Conservation (phyloP, 2,888 invertebrate species). For the Coleophora flavipennella region DNA sequence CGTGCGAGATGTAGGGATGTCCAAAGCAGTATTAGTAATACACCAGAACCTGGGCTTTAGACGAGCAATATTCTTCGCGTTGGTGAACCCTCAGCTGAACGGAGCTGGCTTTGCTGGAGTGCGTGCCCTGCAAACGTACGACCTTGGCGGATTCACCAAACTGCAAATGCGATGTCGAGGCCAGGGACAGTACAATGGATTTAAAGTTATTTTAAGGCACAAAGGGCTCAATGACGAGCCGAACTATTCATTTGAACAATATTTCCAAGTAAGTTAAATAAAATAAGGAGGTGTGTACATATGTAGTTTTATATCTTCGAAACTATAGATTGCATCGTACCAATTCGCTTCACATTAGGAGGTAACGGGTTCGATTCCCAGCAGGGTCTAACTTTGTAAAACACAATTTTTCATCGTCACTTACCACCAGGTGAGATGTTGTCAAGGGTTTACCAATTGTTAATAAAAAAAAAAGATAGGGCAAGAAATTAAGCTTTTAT, state of each 20-base stretch:
- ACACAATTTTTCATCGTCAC: too few relatives aligned
- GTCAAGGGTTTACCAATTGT: too few relatives aligned
- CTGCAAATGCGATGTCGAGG: slow-evolving; percentile 70
- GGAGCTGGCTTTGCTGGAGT: slow-evolving; percentile 79
- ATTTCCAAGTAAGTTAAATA: slow-evolving; percentile 52
- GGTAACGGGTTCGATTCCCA: too few relatives aligned
- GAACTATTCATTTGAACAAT: slow-evolving; percentile 75
- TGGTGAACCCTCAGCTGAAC: slow-evolving; percentile 77
- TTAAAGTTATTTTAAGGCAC: slow-evolving; percentile 75
- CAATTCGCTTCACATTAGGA: too few relatives aligned
- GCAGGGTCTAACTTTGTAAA: too few relatives aligned
- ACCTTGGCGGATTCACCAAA: slow-evolving; percentile 61
- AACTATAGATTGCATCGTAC: too few relatives aligned
- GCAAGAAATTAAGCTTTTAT: too few relatives aligned
- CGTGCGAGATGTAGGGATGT: slow-evolving; percentile 76
- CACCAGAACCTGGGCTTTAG: slow-evolving; percentile 74
- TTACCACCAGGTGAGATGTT: too few relatives aligned
- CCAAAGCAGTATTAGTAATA: slow-evolving; percentile 73
- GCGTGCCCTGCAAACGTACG: slow-evolving; percentile 54
- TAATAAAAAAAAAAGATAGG: too few relatives aligned
- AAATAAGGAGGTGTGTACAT: too few relatives aligned
- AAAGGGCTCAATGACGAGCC: slow-evolving; percentile 70
- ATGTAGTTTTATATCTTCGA: too few relatives aligned
- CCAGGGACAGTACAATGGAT: slow-evolving; percentile 72
- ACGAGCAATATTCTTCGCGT: slow-evolving; percentile 75